Base-by-base conservation (phyloP, 2,113 vertebrate genomes). In the Zeus faber region DNA sequence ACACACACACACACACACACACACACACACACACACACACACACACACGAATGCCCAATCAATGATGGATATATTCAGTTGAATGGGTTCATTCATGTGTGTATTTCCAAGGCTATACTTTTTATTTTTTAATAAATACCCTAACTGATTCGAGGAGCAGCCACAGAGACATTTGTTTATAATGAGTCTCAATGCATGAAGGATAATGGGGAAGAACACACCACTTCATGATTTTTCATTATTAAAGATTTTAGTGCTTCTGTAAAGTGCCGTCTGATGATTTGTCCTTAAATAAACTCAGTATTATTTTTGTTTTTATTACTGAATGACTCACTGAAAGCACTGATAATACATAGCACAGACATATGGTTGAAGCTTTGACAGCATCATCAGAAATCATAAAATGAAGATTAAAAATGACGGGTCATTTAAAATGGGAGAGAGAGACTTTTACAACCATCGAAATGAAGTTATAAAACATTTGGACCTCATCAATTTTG, bases 161-260 rank as follows among this genome's bases (percentile, higher is more conserved):
- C 54, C 48, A 29, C 49, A 52, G 48, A 51, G 40, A 67, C 64
- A 70, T 65, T 9, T 64, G 62, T 62, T 52, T 21, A 49, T 58
- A 58, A 70, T 71, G 49, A 51, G 51, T 41, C 58, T 62, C 40
- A 17, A 44, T 55, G 58, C 18, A 48, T 70, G 72, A 61, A 37
- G 6, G 65, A 68, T 70, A 49, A 60, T 63, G 25, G 49, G 25
- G n/a, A n/a, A n/a, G n/a, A n/a, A n/a, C n/a, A 27, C 68, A 62
- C 59, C 52, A 43, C 62, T 60, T 55, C 23, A 61, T 18, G 37
- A 26, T 31, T 43, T 43, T 11, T n/a, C n/a, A 37, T 27, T 24
- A 43, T 54, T 10, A n/a, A 18, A 37, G n/a, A 11, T 26, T 35
- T 35, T 6, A 33, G 16, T 18, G 43, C 9, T 11, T 31, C 18